Conservation (phyloP, 2,888 invertebrate genomes). For the Halocaridina rubra region DNA sequence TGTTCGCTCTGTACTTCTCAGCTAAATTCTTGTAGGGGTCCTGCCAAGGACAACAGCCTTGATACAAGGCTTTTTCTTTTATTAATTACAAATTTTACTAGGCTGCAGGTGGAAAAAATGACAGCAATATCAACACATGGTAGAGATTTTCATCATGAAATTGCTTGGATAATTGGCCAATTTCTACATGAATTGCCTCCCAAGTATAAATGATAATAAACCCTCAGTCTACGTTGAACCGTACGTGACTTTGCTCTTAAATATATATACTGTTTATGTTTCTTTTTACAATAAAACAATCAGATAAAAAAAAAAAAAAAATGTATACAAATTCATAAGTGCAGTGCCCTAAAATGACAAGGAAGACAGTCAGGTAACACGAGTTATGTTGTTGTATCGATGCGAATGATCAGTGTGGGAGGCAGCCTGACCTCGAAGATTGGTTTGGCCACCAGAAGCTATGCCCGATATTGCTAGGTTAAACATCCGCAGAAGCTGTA, state of each 20-base stretch:
- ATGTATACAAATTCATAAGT: background rate
- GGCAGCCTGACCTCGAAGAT: slow-evolving; percentile 1
- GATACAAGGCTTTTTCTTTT: background rate
- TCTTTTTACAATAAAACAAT: too few relatives aligned
- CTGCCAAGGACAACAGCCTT: background rate
- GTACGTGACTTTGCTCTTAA: too few relatives aligned
- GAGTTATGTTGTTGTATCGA: slow-evolving; percentile 45
- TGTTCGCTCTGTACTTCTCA: too few relatives aligned
- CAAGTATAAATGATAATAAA: too few relatives aligned
- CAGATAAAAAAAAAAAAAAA: too few relatives aligned
- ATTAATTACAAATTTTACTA: background rate
- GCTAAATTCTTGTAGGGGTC: background rate
- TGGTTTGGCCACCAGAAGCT: background rate
- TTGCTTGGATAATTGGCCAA: background rate
- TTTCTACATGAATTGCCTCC: too few relatives aligned
- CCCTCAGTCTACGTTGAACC: too few relatives aligned
- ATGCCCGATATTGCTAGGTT: slow-evolving; percentile 40
- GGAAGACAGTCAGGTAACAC: slow-evolving; percentile 45
- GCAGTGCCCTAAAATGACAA: slow-evolving; percentile 19
- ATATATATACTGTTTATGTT: too few relatives aligned
- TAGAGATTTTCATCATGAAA: too few relatives aligned
- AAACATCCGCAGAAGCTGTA: slow-evolving; percentile 37
- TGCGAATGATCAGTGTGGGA: slow-evolving; percentile 37
- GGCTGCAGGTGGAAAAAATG: background rate
- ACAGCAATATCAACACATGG: background rate